Percentiles rank a stretch among this genome's conserved stretches.
phyloP scores from a whole-genome alignment of 2,888 invertebrate species.

The Rugalucina vietnamica region DNA sequence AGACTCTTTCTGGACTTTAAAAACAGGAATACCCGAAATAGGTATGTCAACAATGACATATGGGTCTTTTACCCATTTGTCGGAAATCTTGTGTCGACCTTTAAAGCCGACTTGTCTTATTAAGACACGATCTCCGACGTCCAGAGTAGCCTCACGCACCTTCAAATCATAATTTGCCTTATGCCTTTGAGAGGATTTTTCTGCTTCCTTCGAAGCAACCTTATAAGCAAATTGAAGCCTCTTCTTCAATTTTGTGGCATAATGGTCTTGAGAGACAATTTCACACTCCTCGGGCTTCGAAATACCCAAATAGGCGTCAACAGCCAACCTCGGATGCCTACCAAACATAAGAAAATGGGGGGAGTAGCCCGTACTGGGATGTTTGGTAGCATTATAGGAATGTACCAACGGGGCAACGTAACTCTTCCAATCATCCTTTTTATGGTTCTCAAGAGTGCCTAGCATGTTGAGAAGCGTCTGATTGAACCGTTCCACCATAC shows the following conservation, averaged over 20 bases:
- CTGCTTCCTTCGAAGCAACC: slow-evolving; percentile 9
- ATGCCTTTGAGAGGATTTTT: background rate
- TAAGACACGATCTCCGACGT: slow-evolving; percentile 16
- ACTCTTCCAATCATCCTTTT: slow-evolving; percentile 46
- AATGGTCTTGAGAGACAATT: background rate
- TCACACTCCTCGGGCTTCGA: background rate
- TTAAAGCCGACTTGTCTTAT: slow-evolving; percentile 1
- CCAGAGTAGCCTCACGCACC: background rate
- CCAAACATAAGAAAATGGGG: slow-evolving; percentile 17
- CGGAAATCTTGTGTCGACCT: slow-evolving; percentile 12
- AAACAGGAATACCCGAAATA: too few relatives aligned
- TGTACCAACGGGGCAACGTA: slow-evolving; percentile 23
- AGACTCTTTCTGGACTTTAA: too few relatives aligned
- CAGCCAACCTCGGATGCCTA: slow-evolving; percentile 41
- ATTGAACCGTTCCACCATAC: slow-evolving; percentile 45
- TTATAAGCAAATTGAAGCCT: slow-evolving; percentile 21
- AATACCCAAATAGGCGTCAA: slow-evolving; percentile 40
- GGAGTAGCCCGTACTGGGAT: slow-evolving; percentile 32
- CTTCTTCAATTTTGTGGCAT: slow-evolving; percentile 7
- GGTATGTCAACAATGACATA: too few relatives aligned
- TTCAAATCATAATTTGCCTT: slow-evolving; percentile 24
- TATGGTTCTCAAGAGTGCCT: slow-evolving; percentile 24
- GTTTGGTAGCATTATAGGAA: slow-evolving; percentile 38
- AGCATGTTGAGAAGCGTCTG: slow-evolving; percentile 39
- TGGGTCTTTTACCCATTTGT: slow-evolving; percentile 22